phyloP scores from a whole-genome alignment of 2,797 vertebrate genomes.

The Pachyuromys duprasi region DNA sequence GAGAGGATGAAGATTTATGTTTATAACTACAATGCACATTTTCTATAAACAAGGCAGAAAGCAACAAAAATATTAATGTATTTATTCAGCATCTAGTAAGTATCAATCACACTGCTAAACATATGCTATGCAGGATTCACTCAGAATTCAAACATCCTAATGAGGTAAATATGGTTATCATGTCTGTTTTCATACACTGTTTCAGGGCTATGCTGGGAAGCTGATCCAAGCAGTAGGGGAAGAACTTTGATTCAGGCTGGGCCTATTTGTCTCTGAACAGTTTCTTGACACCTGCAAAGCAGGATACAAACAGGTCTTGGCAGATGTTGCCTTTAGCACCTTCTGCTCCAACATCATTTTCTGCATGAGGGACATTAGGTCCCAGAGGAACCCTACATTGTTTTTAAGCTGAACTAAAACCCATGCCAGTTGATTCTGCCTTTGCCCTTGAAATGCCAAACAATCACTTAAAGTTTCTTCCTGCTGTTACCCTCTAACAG shows the following conservation, averaged over 20 bases:
- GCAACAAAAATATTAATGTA: background rate
- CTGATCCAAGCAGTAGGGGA: background rate
- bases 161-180: background rate
- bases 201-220: background rate
- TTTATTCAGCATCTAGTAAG: background rate
- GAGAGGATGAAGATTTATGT: background rate
- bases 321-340: background rate
- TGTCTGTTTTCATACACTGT: background rate
- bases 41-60: slow-evolving; percentile 14
- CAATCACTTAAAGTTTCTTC: slow-evolving; percentile 13
- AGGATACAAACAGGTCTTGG: background rate
- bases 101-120: background rate
- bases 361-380: too few relatives aligned
- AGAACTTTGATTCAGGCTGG: background rate
- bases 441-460: slow-evolving; percentile 43
- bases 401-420: background rate
- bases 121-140: background rate
- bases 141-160: slow-evolving; percentile 1
- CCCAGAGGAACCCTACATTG: background rate
- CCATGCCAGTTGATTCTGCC: background rate
- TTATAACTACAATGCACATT: background rate
- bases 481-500: background rate
- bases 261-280: background rate
- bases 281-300: background rate
- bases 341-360: background rate